These are phyloP conservation scores for Ophion slaviceki DNA, from an alignment of 2,888 invertebrate genomes.

Conservation along the genomic window DNA sequence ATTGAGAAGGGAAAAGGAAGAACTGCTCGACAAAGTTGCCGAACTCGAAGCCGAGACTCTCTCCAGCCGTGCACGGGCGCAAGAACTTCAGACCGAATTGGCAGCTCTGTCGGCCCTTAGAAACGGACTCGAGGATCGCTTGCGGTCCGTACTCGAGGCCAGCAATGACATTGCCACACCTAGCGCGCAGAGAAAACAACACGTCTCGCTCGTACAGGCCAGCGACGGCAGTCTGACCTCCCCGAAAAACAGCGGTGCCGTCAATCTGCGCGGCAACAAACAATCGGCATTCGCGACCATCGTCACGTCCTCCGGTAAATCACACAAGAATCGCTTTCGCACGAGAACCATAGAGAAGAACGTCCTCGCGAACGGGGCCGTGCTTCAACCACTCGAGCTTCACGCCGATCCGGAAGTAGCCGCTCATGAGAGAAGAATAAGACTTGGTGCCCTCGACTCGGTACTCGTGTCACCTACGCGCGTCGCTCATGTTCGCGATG, in stretches of 20 bases:
- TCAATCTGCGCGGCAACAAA: conserved; percentile 76
- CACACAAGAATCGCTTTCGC: conserved; percentile 81
- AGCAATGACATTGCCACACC: conserved; percentile 73
- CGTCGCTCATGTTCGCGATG: conserved; percentile 87
- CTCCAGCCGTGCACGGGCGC: conserved; percentile 87
- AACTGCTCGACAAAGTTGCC: conserved; percentile 89
- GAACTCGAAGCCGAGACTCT: conserved; percentile 91
- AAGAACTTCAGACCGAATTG: conserved; percentile 87
- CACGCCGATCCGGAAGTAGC: conserved; percentile 73
- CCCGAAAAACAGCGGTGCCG: conserved; percentile 71
- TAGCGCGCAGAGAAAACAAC: conserved; percentile 77
- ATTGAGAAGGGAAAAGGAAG: conserved; percentile 90
- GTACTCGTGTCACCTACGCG: conserved; percentile 88
- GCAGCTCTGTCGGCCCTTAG: conserved; percentile 84
- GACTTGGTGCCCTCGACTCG: conserved; percentile 88
- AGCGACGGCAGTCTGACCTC: conserved; percentile 68
- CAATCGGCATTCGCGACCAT: conserved; percentile 77
- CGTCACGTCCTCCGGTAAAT: conserved; percentile 69
- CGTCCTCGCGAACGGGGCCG: conserved; percentile 76
- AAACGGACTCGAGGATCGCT: conserved; percentile 80
- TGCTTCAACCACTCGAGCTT: conserved; percentile 70
- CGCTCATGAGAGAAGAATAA: conserved; percentile 79
- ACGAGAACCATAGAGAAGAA: conserved; percentile 83
- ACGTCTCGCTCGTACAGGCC: conserved; percentile 70
- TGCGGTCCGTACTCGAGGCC: conserved; percentile 76